phyloP scores from a whole-genome alignment of 2,888 invertebrate genomes.

The Pelosia muscerda region DNA sequence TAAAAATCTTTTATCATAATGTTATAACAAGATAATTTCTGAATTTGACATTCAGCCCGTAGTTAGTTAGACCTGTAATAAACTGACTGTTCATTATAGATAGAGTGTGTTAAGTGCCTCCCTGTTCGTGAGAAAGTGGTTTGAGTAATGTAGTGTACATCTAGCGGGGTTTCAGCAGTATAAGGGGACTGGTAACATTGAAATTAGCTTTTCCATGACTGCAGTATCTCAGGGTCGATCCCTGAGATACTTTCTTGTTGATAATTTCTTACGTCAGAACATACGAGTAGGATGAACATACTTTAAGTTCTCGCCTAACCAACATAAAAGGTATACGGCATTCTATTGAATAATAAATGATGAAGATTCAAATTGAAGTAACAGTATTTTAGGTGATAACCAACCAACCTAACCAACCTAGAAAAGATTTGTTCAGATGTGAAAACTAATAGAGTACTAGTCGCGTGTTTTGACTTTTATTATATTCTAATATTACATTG shows the following conservation, averaged over 20 bases:
- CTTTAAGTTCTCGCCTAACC: neutral
- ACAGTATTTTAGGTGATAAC: no score
- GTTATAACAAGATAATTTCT: no score
- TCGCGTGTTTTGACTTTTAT: no score
- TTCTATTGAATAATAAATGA: neutral
- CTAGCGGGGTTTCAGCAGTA: neutral
- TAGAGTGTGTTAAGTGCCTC: neutral
- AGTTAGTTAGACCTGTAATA: no score
- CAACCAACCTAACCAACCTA: no score
- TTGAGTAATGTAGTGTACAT: neutral
- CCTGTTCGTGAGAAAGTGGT: neutral
- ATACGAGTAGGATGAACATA: neutral
- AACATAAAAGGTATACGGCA: neutral
- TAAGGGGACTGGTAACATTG: neutral
- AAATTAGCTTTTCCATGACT: neutral
- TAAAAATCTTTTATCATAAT: no score
- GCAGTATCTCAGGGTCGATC: no score
- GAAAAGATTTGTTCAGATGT: no score
- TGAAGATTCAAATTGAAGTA: neutral
- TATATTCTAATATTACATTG: no score
- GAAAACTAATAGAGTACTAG: no score
- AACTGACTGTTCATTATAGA: neutral
- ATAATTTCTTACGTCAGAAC: no score
- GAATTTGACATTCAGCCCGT: no score
- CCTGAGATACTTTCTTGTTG: neutral